Evolutionary conservation across 1,140 invertebrate species (phyloP), one percentile per base, ranked within the genome.

Genomic region (Pseudomyrmex dendroicus): DNA sequence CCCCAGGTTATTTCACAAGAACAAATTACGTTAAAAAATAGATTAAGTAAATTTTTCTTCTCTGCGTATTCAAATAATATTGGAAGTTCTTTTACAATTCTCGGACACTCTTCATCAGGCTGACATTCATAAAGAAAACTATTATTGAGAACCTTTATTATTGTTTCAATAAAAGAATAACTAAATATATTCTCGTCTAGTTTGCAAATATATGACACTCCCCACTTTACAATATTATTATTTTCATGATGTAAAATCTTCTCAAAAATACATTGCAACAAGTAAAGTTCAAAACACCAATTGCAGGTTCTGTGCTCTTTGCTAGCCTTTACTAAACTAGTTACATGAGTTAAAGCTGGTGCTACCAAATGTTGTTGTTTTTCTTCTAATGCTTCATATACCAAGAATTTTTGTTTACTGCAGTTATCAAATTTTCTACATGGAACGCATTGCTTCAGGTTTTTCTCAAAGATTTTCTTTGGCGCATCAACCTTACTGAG

Each of bases 341-440:
- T 80, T 66, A 95, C 44, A 77, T 93, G 91, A 15, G 82, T 89
- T 13, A 96, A 84, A n/a, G 94, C 91, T 63, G 96, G 96, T 52
- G 93, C 89, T 17, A 96, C 91, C 12, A 96, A 90, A 90, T 96
- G 96, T n/a, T 94, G 94, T 89, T 96, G 96, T 85, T 96, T 95
- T 86, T 96, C 96, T 89, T 96, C 95, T 15, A 96, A 90, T 25
- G 93, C 93, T 89, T 96, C 95, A 48, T 96, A 84, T 20, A 96
- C 88, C 64, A 95, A 94, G 67, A 93, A 94, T 64, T 93, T 91
- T 20, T 92, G 90, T 88, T 91, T 94, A 7, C 91, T 70, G 35
- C 35, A 35, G 20, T 83, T 56, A n/a, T 89, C 70, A 10, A 35
- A 35, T 35, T 35, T 35, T 35, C 35, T 35, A 35, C 35, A 35